These are phyloP conservation scores for Ariopsis seemanni DNA, from an alignment of 2,113 vertebrate species.

Conservation along the genomic window DNA sequence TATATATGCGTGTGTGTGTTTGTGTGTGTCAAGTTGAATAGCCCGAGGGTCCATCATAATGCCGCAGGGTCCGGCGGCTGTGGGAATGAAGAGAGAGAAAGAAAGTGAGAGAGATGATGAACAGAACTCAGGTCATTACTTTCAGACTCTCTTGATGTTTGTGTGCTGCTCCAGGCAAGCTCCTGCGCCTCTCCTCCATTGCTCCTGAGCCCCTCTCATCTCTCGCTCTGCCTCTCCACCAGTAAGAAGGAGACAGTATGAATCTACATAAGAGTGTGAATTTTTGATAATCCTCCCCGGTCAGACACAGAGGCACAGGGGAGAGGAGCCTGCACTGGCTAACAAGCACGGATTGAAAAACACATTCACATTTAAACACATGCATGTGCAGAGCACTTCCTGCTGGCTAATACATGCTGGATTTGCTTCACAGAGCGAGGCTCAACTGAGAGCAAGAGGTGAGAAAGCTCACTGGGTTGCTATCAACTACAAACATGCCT, in stretches of 20 bases:
- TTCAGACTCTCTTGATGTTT: conserved; percentile 45
- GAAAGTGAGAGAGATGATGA: not conserved
- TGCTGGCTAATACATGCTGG: conserved; percentile 38
- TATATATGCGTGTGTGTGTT: not conserved
- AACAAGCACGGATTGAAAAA: conserved; percentile 37
- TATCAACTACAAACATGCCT: not conserved
- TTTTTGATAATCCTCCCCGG: conserved; percentile 53
- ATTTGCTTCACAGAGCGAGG: conserved; percentile 1
- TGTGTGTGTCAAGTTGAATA: not conserved
- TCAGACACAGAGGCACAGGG: conserved; percentile 31
- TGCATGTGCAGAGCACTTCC: conserved; percentile 42
- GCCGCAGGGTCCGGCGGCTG: conserved; percentile 3
- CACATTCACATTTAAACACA: conserved; percentile 41
- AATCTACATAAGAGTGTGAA: conserved; percentile 54
- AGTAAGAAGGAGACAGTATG: conserved; percentile 37
- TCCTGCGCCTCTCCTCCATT: conserved; percentile 16
- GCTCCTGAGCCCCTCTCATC: conserved; percentile 12
- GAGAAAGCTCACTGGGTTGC: not conserved
- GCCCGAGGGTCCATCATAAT: conserved; percentile 21
- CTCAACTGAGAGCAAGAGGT: not conserved
- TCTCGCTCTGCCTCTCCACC: conserved; percentile 12
- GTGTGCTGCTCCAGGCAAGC: conserved; percentile 44
- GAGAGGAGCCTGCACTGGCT: conserved; percentile 27
- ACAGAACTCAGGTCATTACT: conserved; percentile 45
- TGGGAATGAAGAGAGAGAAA: not conserved